A percentile compares a stretch with the other conserved stretches of the same genome.
Conservation (phyloP, 2,888 invertebrate genomes). For the Drosophila robusta region DNA sequence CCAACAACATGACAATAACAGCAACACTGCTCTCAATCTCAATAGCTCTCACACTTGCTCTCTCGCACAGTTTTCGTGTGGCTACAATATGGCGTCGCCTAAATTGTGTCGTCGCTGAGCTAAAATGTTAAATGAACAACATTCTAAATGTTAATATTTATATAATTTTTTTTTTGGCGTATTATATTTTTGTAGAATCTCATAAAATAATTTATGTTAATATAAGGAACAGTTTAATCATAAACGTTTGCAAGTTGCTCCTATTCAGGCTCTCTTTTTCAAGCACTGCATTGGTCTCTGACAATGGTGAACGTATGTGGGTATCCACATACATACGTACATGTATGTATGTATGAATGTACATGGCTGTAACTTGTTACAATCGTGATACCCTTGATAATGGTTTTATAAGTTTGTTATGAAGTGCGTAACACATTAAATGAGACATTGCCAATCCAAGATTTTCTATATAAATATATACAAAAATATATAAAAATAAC, state of each 20-base stretch:
- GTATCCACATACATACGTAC: neutral
- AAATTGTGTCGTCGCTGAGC: conserved; percentile 73
- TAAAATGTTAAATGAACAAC: conserved; percentile 63
- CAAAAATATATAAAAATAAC: too few species aligned
- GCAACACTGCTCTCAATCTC: conserved; percentile 47
- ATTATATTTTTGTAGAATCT: conserved; percentile 5
- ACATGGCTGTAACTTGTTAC: conserved; percentile 19
- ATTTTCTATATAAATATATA: too few species aligned
- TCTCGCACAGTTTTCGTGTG: conserved; percentile 46
- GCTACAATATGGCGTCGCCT: conserved; percentile 74
- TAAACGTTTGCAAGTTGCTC: conserved; percentile 13
- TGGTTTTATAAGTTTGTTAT: neutral
- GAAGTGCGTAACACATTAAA: neutral
- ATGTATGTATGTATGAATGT: neutral
- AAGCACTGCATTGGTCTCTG: conserved; percentile 67
- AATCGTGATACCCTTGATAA: conserved; percentile 9
- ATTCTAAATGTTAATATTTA: conserved; percentile 29
- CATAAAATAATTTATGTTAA: conserved; percentile 12
- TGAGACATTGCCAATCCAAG: neutral
- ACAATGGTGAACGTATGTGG: neutral
- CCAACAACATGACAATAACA: conserved; percentile 59
- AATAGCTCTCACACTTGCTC: conserved; percentile 45
- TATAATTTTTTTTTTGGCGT: conserved; percentile 9
- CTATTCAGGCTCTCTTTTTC: conserved; percentile 14
- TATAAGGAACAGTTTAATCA: conserved; percentile 13